Evolutionary conservation across 2,888 invertebrate species (phyloP).

Genomic region (Euspilapteryx auroguttella): DNA sequence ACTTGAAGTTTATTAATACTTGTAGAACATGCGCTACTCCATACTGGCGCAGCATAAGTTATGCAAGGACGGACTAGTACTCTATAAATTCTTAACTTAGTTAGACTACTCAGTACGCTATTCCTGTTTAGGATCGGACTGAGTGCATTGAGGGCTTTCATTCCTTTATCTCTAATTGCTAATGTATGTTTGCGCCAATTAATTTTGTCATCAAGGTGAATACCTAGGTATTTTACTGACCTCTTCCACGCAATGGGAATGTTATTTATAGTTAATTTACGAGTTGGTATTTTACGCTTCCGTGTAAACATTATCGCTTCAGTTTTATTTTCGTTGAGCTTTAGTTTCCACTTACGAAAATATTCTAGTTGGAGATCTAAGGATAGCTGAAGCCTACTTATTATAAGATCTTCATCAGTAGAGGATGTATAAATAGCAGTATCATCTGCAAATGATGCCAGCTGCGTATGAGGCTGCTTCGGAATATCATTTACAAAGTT

Average conservation of each 20-base stretch:
- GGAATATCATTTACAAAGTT: no score
- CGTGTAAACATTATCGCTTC: no score
- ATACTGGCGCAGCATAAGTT: no score
- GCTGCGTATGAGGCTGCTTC: constrained; percentile 1
- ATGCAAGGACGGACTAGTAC: background rate
- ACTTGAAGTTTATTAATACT: no score
- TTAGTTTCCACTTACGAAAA: background rate
- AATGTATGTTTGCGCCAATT: background rate
- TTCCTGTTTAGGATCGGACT: constrained; percentile 1
- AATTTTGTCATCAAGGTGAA: no score
- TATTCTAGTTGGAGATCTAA: no score
- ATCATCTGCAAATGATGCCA: constrained; percentile 4
- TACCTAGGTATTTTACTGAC: background rate
- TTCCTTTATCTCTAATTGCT: background rate
- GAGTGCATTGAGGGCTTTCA: constrained; percentile 1
- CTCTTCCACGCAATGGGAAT: background rate
- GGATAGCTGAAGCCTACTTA: background rate
- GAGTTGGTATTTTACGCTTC: background rate
- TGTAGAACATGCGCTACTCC: constrained; percentile 1
- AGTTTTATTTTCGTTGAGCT: no score
- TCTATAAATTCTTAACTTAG: constrained; percentile 1
- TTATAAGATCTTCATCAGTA: constrained; percentile 2
- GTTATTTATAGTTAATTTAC: background rate
- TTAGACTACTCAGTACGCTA: background rate
- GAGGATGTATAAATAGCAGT: constrained; percentile 1